phyloP scores from a whole-genome alignment of 2,888 invertebrate species.

The Melieria picta region DNA sequence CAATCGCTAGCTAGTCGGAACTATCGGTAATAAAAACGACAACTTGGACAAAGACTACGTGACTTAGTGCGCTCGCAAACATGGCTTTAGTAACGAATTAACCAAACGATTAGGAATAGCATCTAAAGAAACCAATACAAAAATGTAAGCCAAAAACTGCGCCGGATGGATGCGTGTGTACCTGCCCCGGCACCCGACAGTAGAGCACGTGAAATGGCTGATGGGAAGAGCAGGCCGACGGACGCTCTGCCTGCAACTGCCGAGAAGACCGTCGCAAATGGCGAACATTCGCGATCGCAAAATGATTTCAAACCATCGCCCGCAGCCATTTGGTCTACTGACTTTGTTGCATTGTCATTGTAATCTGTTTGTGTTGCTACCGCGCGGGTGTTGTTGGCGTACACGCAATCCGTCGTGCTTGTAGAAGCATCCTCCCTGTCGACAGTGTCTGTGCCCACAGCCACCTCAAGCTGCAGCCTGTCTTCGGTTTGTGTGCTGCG shows the following conservation, averaged over 20 bases:
- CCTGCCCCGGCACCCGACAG: slow-evolving; percentile 54
- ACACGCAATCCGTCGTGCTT: slow-evolving; percentile 4
- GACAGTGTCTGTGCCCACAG: slow-evolving; percentile 33
- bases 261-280: slow-evolving; percentile 50
- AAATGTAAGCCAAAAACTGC: neutral
- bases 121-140: neutral
- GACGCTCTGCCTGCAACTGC: slow-evolving; percentile 40
- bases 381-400: slow-evolving; percentile 6
- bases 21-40: no score
- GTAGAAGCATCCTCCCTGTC: slow-evolving; percentile 7
- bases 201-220: slow-evolving; percentile 55
- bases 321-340: neutral
- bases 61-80: no score
- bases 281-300: slow-evolving; percentile 49
- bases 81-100: no score
- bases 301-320: slow-evolving; percentile 31
- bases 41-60: slow-evolving; percentile 31
- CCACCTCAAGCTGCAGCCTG: slow-evolving; percentile 16
- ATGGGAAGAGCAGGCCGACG: slow-evolving; percentile 55
- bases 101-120: no score
- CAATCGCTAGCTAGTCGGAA: no score
- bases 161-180: slow-evolving; percentile 32
- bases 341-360: neutral
- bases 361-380: slow-evolving; percentile 41
- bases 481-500: slow-evolving; percentile 58